Conservation (phyloP, 2,888 invertebrate genomes). For the Aporophyla lueneburgensis region DNA sequence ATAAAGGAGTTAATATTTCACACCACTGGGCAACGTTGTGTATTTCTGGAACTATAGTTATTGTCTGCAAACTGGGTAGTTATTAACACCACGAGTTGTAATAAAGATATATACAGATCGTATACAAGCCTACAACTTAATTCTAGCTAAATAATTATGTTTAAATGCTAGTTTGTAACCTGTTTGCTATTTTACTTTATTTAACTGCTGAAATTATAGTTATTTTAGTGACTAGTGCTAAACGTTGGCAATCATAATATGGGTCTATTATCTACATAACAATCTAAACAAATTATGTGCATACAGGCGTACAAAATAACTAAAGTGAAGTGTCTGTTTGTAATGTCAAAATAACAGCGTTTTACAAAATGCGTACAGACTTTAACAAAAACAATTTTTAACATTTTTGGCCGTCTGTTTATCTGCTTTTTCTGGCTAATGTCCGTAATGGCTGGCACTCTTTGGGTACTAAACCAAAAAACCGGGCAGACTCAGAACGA, state of each 20-base stretch:
- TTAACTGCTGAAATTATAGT: not conserved
- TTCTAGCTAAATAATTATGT: conserved; percentile 26
- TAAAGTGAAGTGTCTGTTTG: too few relatives aligned
- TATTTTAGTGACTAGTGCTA: conserved; percentile 9
- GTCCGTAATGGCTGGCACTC: too few relatives aligned
- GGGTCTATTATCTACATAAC: too few relatives aligned
- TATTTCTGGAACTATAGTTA: not conserved
- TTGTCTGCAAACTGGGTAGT: not conserved
- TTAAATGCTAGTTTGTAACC: conserved; percentile 23
- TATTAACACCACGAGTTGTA: conserved; percentile 22
- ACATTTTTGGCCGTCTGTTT: too few relatives aligned
- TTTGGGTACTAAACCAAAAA: not conserved
- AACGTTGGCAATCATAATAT: not conserved
- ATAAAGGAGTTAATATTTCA: conserved; percentile 3
- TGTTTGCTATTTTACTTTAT: conserved; percentile 11
- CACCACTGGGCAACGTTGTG: not conserved
- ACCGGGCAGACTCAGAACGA: not conserved
- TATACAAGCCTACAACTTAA: conserved; percentile 35
- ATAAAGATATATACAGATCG: conserved; percentile 50
- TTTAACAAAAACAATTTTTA: too few relatives aligned
- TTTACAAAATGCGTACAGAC: too few relatives aligned
- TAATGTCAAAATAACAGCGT: too few relatives aligned
- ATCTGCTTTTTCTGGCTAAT: too few relatives aligned
- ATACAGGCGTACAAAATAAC: too few relatives aligned
- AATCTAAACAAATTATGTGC: too few relatives aligned